Conservation (phyloP, 2,797 vertebrate species). For the Microtus obscurus region DNA sequence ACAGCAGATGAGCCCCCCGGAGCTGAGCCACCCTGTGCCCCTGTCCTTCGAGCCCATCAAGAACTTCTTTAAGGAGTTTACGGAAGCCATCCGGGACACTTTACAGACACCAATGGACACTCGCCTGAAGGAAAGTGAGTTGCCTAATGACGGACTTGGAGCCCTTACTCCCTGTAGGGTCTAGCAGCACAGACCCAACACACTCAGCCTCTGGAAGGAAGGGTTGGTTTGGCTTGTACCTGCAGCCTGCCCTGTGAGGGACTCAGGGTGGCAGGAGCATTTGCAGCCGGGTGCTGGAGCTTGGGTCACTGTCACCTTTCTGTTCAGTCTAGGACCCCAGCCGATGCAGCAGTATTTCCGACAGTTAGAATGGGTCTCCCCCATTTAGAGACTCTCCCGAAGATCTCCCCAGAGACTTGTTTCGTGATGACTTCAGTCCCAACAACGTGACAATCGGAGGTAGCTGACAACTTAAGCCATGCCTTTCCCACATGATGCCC, state of each 20-base stretch:
- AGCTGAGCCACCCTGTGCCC: constrained; percentile 84
- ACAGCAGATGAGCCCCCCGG: constrained; percentile 63
- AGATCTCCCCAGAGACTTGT: not conserved
- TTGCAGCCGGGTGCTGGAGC: not conserved
- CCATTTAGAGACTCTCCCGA: not conserved
- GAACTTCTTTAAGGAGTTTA: constrained; percentile 81
- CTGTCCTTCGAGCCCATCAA: constrained; percentile 85
- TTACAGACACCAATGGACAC: constrained; percentile 82
- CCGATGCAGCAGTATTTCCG: too few relatives aligned
- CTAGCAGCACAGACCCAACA: not conserved
- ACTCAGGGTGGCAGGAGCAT: not conserved
- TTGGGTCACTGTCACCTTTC: not conserved
- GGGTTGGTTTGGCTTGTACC: not conserved
- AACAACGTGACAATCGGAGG: not conserved
- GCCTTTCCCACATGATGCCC: not conserved
- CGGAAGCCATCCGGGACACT: constrained; percentile 76
- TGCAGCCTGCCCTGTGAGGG: not conserved
- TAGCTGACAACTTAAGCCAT: not conserved
- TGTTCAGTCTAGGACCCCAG: not conserved
- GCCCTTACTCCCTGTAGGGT: not conserved
- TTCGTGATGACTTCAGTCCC: not conserved
- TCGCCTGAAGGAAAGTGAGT: constrained; percentile 85
- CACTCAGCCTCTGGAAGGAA: not conserved
- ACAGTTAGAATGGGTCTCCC: too few relatives aligned
- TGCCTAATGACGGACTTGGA: not conserved